Base-by-base conservation (phyloP, 1,140 invertebrate genomes). In the Coenobita brevimanus region DNA sequence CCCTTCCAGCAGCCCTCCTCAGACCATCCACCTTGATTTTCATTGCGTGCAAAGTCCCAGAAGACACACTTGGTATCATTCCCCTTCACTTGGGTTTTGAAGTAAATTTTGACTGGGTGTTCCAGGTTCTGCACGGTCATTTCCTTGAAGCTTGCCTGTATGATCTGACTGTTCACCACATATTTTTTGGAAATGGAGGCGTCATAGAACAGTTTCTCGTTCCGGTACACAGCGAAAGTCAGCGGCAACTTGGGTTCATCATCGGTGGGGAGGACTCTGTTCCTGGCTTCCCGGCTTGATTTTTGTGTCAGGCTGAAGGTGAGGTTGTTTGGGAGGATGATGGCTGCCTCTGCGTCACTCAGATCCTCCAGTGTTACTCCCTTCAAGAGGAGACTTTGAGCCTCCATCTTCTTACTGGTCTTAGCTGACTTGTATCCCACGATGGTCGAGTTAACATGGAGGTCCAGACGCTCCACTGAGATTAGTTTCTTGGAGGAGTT, bases 51-150 rank as follows among this genome's bases (percentile, higher is more conserved):
- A 41, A 89, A 86, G n/a, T 91, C 90, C 91, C 91, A 91, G 57
- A 81, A 91, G 27, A 90, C 91, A 85, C 91, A 91, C 15, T 82
- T 84, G 0, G 90, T 87, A 60, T 89, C 90, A 24, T 89, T 83
- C n/a, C 85, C 86, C 17, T 17, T 17, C 24, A 71, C 17, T 10
- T 57, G n/a, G 0, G 89, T 85, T 21, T 84, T 82, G 50, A 90
- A 90, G 17, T 62, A 80, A 41, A 90, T 81, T 60, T 73, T 50
- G 17, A 90, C 80, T 43, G 80, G 80, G 41, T 88, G 21, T 17
- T 67, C n/a, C 50, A 90, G 50, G 41, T 84, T 64, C 27, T 54
- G 62, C 15, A 90, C 60, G 17, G 36, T 54, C 30, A 62, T 60
- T n/a, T 57, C 64, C 38, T 84, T 71, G 33, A 89, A 90, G 57